Evolutionary conservation across 2,113 vertebrate genomes (phyloP).

Genomic region (Sylvia atricapilla): DNA sequence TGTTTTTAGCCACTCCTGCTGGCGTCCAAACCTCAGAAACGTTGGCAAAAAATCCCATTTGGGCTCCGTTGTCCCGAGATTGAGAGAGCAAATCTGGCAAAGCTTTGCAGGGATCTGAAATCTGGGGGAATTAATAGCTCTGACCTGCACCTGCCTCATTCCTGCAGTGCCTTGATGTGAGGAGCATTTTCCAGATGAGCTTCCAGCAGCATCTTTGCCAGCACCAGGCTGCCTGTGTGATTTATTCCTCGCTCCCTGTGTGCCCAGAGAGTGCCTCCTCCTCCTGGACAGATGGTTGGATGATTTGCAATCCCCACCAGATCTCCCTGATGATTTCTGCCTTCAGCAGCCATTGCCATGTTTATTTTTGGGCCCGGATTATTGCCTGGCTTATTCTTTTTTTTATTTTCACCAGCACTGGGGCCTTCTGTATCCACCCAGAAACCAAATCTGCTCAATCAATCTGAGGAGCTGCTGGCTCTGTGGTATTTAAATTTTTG

Average conservation of each 20-base stretch:
- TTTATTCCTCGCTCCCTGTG: not conserved
- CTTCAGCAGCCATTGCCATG: not conserved
- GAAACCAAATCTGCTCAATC: not conserved
- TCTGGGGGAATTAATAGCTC: not conserved
- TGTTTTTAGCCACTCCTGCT: not conserved
- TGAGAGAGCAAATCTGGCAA: not conserved
- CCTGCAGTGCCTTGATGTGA: not conserved
- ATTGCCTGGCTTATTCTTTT: not conserved
- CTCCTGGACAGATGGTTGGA: constrained; percentile 1
- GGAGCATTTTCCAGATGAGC: not conserved
- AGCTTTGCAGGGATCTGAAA: not conserved
- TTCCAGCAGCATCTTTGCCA: not conserved
- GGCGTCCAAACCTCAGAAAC: not conserved
- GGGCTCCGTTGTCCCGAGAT: not conserved
- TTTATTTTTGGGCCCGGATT: not conserved
- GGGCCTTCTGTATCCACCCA: not conserved
- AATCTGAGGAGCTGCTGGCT: not conserved
- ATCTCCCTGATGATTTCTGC: not conserved
- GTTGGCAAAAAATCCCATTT: not conserved
- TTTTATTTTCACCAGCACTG: not conserved
- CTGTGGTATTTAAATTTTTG: not conserved
- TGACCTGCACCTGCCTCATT: not conserved
- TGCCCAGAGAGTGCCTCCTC: not conserved
- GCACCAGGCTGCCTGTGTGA: not conserved
- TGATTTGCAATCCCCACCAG: constrained; percentile 2